phyloP scores from a whole-genome alignment of 2,113 vertebrate species.

The Campylomormyrus numenius region DNA sequence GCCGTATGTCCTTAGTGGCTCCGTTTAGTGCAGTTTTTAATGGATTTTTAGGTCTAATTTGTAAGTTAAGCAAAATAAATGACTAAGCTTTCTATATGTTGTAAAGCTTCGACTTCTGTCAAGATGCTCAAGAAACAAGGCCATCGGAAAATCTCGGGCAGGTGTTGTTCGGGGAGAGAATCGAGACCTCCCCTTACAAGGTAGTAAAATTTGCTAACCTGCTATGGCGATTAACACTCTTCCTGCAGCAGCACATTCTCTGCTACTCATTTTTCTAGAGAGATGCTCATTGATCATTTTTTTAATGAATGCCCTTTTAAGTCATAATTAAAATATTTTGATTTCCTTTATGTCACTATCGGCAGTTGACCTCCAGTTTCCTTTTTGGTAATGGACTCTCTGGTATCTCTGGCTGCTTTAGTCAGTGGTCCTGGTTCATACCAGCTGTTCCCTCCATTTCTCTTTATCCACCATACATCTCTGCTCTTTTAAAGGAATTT shows the following conservation, averaged over 20 bases:
- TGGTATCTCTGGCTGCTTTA: neutral
- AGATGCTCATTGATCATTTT: neutral
- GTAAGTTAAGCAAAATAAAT: neutral
- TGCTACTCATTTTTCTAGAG: neutral
- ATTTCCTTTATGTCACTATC: neutral
- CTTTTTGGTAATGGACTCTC: too few species aligned
- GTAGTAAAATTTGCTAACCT: slow-evolving; percentile 46
- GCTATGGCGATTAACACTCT: neutral
- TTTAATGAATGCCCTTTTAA: neutral
- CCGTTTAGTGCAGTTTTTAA: neutral
- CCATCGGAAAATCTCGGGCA: slow-evolving; percentile 97
- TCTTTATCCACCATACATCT: neutral
- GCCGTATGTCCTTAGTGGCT: neutral
- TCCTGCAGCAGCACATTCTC: neutral
- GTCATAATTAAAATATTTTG: neutral
- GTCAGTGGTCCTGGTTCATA: neutral
- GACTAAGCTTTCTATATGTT: neutral
- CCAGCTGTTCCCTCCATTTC: neutral
- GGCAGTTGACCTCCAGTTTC: neutral
- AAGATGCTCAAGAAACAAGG: slow-evolving; percentile 74
- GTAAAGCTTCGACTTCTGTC: slow-evolving; percentile 86
- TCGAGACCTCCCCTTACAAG: slow-evolving; percentile 94
- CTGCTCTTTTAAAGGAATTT: neutral
- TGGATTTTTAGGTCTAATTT: neutral
- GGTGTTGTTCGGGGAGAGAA: slow-evolving; percentile 94